Base-by-base conservation (phyloP, 2,113 vertebrate genomes). In the Cottus gobio region DNA sequence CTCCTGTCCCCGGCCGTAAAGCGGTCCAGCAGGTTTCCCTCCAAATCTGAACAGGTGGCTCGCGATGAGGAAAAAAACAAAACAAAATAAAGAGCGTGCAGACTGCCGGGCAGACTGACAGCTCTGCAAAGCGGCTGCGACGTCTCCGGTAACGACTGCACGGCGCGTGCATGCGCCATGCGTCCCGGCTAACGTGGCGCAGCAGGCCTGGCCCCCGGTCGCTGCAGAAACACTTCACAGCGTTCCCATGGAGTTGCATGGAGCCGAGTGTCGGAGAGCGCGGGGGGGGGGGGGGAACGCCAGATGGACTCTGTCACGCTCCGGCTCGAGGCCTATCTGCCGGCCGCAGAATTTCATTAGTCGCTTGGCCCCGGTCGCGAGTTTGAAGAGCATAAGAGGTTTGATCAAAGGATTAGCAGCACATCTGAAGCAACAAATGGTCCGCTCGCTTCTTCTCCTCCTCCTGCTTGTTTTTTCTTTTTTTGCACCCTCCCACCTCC, bases 371-470 rank as follows among this genome's bases (percentile, higher is more conserved):
- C 79, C 84, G 46, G 69, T 82, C 83, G 77, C 92, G 87, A 90
- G 92, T 90, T 85, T 93, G 91, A 93, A 90, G 88, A 94, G 93
- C 85, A 90, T 90, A 93, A 93, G 93, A 92, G 92, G 89, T 92
- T 91, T 86, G 93, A 94, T 95, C 92, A 93, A 93, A 93, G 93
- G 91, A 92, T 90, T 92, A 95, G 89, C 90, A 92, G 88, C 89
- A 93, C 91, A 93, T 94, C 93, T 93, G 91, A 95, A 93, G 90
- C 89, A 93, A 95, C 93, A 93, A 95, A 93, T 93, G 91, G 89
- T 91, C 83, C 86, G 75, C 83, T 85, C 77, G 79, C 57, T 11
- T 58, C 37, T 39, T 37, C 8, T 37, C 22, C 52, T 56, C 42
- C 36, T 81, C 15, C 84, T 86, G 74, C 10, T 80, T 81, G 58